Evolutionary conservation across 2,888 invertebrate species (phyloP).

Genomic region (Pherbina coryleti): DNA sequence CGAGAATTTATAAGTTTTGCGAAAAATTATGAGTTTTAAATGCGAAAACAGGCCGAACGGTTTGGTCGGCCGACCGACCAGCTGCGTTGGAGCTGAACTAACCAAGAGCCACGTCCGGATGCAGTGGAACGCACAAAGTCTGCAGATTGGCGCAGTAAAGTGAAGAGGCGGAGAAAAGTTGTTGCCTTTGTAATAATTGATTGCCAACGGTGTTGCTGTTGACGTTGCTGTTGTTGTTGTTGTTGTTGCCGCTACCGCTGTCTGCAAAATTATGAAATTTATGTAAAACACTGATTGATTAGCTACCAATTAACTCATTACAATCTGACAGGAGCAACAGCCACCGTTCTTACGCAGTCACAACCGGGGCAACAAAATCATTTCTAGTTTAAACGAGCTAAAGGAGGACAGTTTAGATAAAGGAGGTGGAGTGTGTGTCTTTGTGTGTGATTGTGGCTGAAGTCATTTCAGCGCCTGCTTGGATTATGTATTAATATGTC

Average conservation of each 20-base stretch:
- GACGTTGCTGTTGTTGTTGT: neutral
- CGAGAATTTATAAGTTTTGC: conserved; percentile 6
- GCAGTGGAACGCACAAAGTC: neutral
- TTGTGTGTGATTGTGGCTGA: no score
- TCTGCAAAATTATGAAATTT: conserved; percentile 37
- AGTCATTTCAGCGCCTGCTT: no score
- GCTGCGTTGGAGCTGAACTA: conserved; percentile 5
- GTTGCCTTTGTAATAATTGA: conserved; percentile 8
- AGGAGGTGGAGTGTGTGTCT: neutral
- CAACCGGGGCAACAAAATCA: conserved; percentile 10
- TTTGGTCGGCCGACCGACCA: conserved; percentile 42
- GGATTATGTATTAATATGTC: neutral
- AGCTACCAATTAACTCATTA: conserved; percentile 42
- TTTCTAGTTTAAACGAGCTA: neutral
- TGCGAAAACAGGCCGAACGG: neutral
- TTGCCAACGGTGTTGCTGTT: conserved; percentile 16
- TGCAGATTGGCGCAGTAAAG: neutral
- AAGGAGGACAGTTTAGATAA: neutral
- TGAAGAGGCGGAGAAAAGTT: neutral
- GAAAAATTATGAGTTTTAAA: neutral
- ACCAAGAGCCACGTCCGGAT: conserved; percentile 26
- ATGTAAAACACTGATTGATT: conserved; percentile 42
- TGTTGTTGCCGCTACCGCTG: conserved; percentile 13
- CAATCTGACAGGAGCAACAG: neutral
- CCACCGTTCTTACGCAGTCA: conserved; percentile 24